Evolutionary conservation across 2,888 invertebrate species (phyloP).

Genomic region (Gerosis bhagava): DNA sequence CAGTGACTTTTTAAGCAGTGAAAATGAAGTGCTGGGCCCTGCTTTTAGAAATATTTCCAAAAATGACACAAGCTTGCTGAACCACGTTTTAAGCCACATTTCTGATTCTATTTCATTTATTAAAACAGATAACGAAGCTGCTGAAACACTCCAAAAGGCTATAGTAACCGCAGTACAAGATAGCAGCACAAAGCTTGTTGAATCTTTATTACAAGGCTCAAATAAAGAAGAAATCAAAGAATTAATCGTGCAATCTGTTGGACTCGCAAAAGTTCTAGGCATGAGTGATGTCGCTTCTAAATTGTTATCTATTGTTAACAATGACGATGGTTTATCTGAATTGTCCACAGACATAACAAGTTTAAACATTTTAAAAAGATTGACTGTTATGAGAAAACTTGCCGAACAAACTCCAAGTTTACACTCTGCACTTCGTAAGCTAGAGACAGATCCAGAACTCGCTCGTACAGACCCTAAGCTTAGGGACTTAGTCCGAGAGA

Average conservation of each 20-base stretch:
- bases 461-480: constrained; percentile 87
- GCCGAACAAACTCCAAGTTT: constrained; percentile 85
- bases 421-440: constrained; percentile 82
- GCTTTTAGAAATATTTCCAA: constrained; percentile 86
- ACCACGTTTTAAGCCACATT: constrained; percentile 82
- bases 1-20: constrained; percentile 83
- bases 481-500: constrained; percentile 87
- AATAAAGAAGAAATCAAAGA: constrained; percentile 68
- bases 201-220: constrained; percentile 76
- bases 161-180: constrained; percentile 86
- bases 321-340: constrained; percentile 79
- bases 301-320: constrained; percentile 75
- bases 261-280: constrained; percentile 87
- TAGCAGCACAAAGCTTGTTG: constrained; percentile 81
- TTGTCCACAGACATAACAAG: constrained; percentile 82
- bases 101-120: constrained; percentile 83
- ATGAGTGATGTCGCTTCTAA: constrained; percentile 84
- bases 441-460: constrained; percentile 85
- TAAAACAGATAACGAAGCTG: constrained; percentile 84
- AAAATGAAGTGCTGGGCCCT: constrained; percentile 81
- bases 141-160: constrained; percentile 85
- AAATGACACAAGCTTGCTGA: constrained; percentile 82
- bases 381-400: constrained; percentile 87
- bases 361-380: constrained; percentile 85
- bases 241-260: constrained; percentile 84